Conservation (phyloP, 2,797 vertebrate genomes). For the Squalus acanthias region DNA sequence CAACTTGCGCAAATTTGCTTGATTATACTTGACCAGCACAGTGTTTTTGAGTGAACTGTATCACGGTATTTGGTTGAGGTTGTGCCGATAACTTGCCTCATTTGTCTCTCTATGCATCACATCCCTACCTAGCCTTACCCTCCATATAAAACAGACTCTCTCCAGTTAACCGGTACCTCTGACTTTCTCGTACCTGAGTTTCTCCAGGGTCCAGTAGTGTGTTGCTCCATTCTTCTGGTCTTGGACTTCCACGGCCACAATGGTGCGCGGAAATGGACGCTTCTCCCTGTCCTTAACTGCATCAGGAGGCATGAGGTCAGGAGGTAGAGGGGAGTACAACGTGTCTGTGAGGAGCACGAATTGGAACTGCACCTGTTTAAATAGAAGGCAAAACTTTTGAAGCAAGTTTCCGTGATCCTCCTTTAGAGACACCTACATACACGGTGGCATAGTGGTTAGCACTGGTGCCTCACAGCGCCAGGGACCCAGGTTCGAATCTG, state of each 20-base stretch:
- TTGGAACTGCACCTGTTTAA: slow-evolving; percentile 89
- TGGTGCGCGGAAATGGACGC: slow-evolving; percentile 83
- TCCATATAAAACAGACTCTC: not conserved
- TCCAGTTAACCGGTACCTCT: not conserved
- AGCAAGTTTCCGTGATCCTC: not conserved
- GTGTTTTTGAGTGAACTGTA: no score
- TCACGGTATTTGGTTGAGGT: no score
- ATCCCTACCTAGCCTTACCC: no score
- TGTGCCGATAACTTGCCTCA: not conserved
- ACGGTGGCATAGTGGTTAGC: no score
- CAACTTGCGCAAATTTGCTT: not conserved
- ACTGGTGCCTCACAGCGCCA: no score
- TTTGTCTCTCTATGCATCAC: no score
- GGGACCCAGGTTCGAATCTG: no score
- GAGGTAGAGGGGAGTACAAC: slow-evolving; percentile 86
- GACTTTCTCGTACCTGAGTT: slow-evolving; percentile 70
- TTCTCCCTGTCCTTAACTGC: slow-evolving; percentile 76
- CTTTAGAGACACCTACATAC: not conserved
- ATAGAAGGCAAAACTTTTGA: slow-evolving; percentile 15
- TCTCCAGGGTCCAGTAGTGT: slow-evolving; percentile 95
- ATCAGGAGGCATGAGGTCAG: slow-evolving; percentile 79
- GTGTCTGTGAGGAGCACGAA: slow-evolving; percentile 94
- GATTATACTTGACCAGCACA: not conserved
- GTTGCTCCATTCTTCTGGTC: slow-evolving; percentile 96
- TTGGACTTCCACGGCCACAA: slow-evolving; percentile 92